Base-by-base conservation (phyloP, 2,113 vertebrate genomes). In the Cervus canadensis region DNA sequence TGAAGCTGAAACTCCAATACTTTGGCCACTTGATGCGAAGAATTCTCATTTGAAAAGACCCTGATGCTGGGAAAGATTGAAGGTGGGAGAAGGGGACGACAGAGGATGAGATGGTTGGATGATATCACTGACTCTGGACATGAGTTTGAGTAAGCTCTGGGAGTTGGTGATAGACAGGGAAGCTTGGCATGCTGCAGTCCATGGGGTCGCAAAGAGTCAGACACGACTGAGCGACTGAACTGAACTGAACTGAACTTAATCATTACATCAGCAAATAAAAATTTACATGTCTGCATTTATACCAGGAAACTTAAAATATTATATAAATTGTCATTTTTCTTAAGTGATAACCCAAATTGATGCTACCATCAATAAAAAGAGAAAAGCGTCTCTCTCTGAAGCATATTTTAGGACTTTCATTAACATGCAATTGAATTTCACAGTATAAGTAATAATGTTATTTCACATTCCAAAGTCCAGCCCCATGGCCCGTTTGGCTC, bases 401-500 rank as follows among this genome's bases (percentile, higher is more conserved):
- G 48, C 25, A 33, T 91, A 93, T 96, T 97, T 95, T 97, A 74
- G 54, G 23, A 85, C 76, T 90, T 83, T 52, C 25, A 23, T 74
- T 87, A 87, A 95, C 71, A 92, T 67, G 36, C 40, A 62, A 6
- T 92, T 87, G 94, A 91, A 93, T 94, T 92, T 94, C 43, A 87
- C 52, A 36, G 71, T 95, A 26, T 79, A 94, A 94, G 52, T 94
- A 95, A 95, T 85, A 59, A 95, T 2, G 5, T 92, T 62, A 97
- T 96, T 87, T 97, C 83, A 94, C 81, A 91, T 94, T 90, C 57
- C 45, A 62, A 92, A 90, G 9, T 95, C 57, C 62, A 95, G 40
- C 83, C 79, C 74, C 74, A 87, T 56, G 78, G 89, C 54, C 89
- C 50, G 60, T 74, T 91, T 89, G 82, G 79, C 93, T 89, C 62